Base-by-base conservation (phyloP, 2,113 vertebrate species). In the Chlorodrepanis virens region DNA sequence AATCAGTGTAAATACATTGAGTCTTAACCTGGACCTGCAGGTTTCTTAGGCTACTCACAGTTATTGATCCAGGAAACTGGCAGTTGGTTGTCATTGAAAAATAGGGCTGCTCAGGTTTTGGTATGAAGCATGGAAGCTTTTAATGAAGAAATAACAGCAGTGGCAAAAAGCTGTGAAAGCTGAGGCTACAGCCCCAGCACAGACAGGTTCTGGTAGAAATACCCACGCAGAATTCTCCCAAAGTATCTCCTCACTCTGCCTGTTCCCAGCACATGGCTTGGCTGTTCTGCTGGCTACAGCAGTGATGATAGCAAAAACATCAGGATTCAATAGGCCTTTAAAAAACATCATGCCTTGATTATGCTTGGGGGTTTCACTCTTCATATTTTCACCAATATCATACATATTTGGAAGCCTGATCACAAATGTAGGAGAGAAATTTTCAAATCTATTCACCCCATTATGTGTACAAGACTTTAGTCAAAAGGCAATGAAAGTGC, bases 251-350 rank as follows among this genome's bases (percentile, higher is more conserved):
- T 56, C 35, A 31, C 11, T 45, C 45, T 74, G 35, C 10, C 31
- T 39, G 12, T 50, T 70, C 28, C 40, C 28, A 65, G 33, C 11
- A 74, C 3, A 4, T 8, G 10, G 24, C 28, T 28, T 79, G 21
- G 54, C 44, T 3, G 1, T 69, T 54, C 45, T 60, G 28, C 25
- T 65, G 21, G 10, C 50, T 54, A 28, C 2, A 9, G n/a, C 29
- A 60, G 31, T 11, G 27, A 33, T 31, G 11, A 49, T 44, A 18
- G 15, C 39, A 59, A 44, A 31, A 54, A 3, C 28, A 64, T 10
- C 9, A 5, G 9, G 23, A 44, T 9, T 7, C 39, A 56, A 17
- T 0, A 1, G 24, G 7, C 18, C 40, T 50, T 35, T 54, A 6
- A 22, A 35, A 70, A 70, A 22, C 3, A 71, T 16, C 15, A 6